Conservation (phyloP, 2,113 vertebrate genomes). For the Machaerirhynchus nigripectus region DNA sequence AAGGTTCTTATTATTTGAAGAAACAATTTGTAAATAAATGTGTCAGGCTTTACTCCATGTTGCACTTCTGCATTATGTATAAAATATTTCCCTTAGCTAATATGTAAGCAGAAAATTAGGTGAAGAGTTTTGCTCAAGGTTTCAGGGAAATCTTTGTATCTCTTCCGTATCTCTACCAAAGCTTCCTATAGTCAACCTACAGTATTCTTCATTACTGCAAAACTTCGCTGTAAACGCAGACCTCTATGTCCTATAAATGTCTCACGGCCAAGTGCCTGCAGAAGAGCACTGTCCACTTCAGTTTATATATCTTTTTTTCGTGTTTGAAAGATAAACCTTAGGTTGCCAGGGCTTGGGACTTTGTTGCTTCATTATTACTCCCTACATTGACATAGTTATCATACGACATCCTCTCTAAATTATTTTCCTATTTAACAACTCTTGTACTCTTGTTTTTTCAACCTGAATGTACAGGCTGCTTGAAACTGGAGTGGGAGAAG, state of each 20-base stretch:
- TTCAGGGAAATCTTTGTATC: not conserved
- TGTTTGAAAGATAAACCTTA: conserved; percentile 15
- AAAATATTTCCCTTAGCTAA: not conserved
- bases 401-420: conserved; percentile 57
- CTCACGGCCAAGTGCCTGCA: not conserved
- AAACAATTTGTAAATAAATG: not conserved
- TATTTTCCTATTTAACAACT: conserved; percentile 45
- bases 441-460: conserved; percentile 11
- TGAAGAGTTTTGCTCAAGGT: not conserved
- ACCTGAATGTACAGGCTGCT: conserved; percentile 44
- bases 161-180: not conserved
- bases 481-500: not conserved
- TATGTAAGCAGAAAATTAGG: not conserved
- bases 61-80: not conserved
- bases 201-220: not conserved
- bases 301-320: not conserved
- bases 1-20: not conserved
- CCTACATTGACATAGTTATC: conserved; percentile 70
- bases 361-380: conserved; percentile 39
- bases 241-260: not conserved
- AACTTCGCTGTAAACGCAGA: not conserved
- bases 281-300: not conserved
- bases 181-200: not conserved
- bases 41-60: not conserved
- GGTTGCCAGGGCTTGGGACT: not conserved